Evolutionary conservation across 64 coral and sea anemone genomes (phyloP).

Genomic region (Actinia equina): DNA sequence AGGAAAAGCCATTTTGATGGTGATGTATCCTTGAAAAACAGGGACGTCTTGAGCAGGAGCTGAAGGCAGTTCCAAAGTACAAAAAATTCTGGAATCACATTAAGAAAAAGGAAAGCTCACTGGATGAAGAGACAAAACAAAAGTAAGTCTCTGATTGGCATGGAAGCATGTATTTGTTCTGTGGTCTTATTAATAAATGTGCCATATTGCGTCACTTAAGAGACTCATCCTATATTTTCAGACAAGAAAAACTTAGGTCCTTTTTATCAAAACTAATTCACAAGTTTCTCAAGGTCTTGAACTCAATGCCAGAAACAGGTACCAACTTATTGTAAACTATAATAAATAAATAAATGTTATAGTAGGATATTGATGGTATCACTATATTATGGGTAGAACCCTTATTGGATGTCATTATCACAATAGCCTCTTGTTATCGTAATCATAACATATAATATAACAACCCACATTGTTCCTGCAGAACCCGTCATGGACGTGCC

Average conservation of each 20-base stretch:
- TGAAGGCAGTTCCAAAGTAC: constrained; percentile 89
- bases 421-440: no score
- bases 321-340: neutral
- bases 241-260: constrained; percentile 65
- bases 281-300: constrained; percentile 74
- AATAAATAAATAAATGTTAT: no score
- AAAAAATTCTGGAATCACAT: constrained; percentile 93
- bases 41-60: constrained; percentile 86
- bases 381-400: no score
- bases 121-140: constrained; percentile 58
- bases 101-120: constrained; percentile 77
- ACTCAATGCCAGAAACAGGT: constrained; percentile 83
- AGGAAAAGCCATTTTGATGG: no score
- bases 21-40: neutral
- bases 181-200: no score
- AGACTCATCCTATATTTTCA: neutral
- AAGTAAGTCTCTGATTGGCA: constrained; percentile 26
- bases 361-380: no score
- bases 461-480: no score
- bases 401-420: no score
- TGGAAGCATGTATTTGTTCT: neutral
- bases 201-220: neutral
- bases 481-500: no score
- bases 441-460: no score
- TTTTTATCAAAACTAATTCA: constrained; percentile 83